Conservation (phyloP, 2,797 vertebrate genomes). For the Sarcophilus harrisii region DNA sequence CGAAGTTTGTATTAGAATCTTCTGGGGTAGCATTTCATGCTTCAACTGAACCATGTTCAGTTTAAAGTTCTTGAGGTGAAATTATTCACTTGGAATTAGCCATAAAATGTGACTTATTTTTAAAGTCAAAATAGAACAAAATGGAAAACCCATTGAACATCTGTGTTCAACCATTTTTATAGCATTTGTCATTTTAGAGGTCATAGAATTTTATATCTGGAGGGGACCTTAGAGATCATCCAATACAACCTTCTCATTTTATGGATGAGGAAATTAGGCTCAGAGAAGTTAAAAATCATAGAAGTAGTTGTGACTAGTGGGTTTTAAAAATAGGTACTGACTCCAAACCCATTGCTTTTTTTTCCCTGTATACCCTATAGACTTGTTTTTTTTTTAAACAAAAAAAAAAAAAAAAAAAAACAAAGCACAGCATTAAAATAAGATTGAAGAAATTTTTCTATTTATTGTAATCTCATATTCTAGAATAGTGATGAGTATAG, state of each 20-base stretch:
- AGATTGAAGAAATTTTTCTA: neutral
- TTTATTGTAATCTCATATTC: accelerated
- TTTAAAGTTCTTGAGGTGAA: conserved; percentile 40
- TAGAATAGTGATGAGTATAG: neutral
- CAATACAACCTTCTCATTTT: neutral
- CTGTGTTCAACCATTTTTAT: neutral
- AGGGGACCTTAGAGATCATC: neutral
- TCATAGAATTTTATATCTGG: neutral
- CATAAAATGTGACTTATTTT: conserved; percentile 48
- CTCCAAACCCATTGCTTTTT: neutral
- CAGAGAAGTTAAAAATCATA: neutral
- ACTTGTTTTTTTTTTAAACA: neutral
- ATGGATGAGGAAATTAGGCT: neutral
- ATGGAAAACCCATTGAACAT: neutral
- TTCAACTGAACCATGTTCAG: conserved; percentile 28
- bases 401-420: neutral
- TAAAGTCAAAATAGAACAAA: conserved; percentile 31
- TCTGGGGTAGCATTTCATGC: conserved; percentile 1
- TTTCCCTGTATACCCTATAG: neutral
- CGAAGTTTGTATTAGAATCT: neutral
- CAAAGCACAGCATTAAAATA: neutral
- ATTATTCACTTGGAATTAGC: neutral
- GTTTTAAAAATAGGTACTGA: conserved; percentile 1
- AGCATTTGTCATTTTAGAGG: neutral
- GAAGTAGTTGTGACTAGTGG: neutral